Evolutionary conservation across 1,140 invertebrate genomes (phyloP), one percentile per base, ranked within the genome.

Genomic region (Drosophila simulans): DNA sequence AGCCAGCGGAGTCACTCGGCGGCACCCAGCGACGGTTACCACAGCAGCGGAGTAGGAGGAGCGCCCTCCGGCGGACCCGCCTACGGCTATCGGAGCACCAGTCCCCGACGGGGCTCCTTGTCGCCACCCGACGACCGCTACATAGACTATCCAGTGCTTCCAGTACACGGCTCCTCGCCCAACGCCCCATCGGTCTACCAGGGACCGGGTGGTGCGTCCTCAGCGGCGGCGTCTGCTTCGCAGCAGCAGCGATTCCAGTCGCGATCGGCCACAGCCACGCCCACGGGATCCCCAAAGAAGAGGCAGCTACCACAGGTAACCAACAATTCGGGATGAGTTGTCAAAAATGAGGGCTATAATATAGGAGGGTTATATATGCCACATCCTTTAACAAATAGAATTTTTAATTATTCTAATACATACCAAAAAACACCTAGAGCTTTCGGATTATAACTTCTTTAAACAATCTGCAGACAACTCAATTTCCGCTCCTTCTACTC

Each of bases 281-380:
- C 97, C 48, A 97, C 97, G 31, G 97, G 97, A 42, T 98, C 97
- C 37, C 97, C 98, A 27, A 98, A 98, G 93, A 99, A 98, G 93
- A 94, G 98, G 68, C 98, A 99, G 93, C 94, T 99, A 76, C 98
- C 98, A 74, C 97, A 97, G 93, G 97, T 98, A 88, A 49, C 17
- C n/a, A 42, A 8, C 15, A n/a, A n/a, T 8, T 3, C 5, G 37
- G 5, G 13, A 39, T 39, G 27, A 8, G 7, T 8, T 7, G 27
- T 3, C 31, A 31, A 8, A 31, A 31, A 10, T 10, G 1, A 10
- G 3, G 31, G 8, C 8, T 22, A 22, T 22, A 22, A 22, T 22
- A 3, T 22, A 22, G 0, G 20, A 3, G 2, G 20, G 20, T 22
- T 22, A 22, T 22, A 22, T 22, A 22, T 3, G 20, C 20, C 20